phyloP scores from a whole-genome alignment of 2,113 vertebrate genomes.

The Phrynosoma platyrhinos region DNA sequence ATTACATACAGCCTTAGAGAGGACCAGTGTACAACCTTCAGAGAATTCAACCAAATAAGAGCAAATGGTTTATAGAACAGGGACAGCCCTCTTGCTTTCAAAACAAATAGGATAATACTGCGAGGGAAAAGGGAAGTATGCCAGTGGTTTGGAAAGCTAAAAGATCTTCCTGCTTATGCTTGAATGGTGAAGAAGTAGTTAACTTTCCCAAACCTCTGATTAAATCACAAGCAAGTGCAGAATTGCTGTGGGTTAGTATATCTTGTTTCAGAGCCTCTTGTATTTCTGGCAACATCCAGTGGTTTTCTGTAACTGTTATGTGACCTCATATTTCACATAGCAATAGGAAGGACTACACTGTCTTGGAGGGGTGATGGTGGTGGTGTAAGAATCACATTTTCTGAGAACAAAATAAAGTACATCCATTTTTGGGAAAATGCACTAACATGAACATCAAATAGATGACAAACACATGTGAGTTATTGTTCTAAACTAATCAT shows the following conservation, averaged over 20 bases:
- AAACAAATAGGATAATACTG: not conserved
- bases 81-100: not conserved
- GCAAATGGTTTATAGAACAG: not conserved
- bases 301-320: not conserved
- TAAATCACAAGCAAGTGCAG: not conserved
- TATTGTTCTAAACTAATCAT: not conserved
- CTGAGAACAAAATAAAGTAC: not conserved
- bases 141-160: not conserved
- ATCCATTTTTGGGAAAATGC: not conserved
- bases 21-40: not conserved
- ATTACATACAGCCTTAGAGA: not conserved
- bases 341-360: not conserved
- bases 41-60: not conserved
- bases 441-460: not conserved
- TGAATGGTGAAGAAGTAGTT: not conserved
- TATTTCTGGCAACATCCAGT: not conserved
- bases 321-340: not conserved
- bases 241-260: not conserved
- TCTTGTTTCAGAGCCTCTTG: not conserved
- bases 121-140: no score
- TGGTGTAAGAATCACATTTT: not conserved
- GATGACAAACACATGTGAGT: not conserved
- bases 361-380: not conserved
- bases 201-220: not conserved
- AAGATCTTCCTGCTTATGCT: not conserved